phyloP scores from a whole-genome alignment of 2,113 vertebrate species.

The Sporophila hypoxantha region DNA sequence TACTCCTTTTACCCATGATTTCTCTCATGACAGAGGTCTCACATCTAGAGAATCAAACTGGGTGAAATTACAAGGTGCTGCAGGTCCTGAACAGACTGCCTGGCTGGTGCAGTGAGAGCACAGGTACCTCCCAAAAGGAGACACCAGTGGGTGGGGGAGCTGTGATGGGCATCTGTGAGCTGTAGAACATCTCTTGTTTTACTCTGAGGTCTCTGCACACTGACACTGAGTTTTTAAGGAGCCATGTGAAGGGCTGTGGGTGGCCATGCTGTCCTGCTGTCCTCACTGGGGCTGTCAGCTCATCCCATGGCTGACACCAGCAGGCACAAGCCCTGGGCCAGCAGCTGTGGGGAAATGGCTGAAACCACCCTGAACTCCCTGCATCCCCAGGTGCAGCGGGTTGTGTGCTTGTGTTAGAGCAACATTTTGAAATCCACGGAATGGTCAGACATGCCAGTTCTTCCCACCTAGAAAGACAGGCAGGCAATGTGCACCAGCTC shows the following conservation, averaged over 20 bases:
- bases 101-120: neutral
- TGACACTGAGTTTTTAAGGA: neutral
- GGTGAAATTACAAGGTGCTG: neutral
- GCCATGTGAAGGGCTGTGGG: neutral
- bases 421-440: accelerated
- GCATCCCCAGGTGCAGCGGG: neutral
- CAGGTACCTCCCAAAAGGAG: neutral
- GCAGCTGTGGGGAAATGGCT: neutral
- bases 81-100: neutral
- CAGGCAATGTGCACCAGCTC: neutral
- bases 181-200: neutral
- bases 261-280: neutral
- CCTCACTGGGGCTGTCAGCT: neutral
- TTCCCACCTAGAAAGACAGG: neutral
- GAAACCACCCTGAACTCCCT: neutral
- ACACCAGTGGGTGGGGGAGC: neutral
- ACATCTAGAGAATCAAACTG: neutral
- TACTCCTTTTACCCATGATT: neutral
- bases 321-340: neutral
- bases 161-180: neutral
- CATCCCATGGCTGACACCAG: neutral
- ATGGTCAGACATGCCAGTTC: neutral
- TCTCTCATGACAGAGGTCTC: neutral
- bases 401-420: accelerated
- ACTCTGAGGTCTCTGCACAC: neutral